phyloP scores from a whole-genome alignment of 2,113 vertebrate genomes.

The Peromyscus leucopus region DNA sequence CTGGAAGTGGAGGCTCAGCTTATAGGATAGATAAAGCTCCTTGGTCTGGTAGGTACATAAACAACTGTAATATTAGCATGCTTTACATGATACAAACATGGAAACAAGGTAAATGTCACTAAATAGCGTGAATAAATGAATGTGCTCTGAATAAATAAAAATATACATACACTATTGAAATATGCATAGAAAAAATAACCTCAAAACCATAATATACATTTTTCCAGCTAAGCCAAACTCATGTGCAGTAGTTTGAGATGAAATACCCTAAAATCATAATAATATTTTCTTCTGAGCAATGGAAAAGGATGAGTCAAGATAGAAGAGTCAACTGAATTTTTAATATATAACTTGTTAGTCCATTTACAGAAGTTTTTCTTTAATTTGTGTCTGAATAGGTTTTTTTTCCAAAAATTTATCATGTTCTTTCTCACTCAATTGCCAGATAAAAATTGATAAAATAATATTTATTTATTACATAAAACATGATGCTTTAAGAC shows the following conservation, averaged over 20 bases:
- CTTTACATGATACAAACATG: not conserved
- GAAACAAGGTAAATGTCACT: not conserved
- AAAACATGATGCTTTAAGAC: not conserved
- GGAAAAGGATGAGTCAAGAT: not conserved
- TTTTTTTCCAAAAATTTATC: not conserved
- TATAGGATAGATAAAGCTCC: not conserved
- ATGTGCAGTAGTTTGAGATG: not conserved
- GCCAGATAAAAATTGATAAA: not conserved
- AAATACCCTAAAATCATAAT: not conserved
- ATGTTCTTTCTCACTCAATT: not conserved
- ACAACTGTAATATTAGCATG: not conserved
- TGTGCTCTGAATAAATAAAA: not conserved
- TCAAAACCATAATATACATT: not conserved
- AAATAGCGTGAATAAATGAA: not conserved
- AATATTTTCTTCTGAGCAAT: not conserved
- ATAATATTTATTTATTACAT: not conserved
- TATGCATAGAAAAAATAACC: not conserved
- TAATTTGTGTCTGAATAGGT: not conserved
- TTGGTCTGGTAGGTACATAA: accelerated
- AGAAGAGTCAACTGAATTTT: not conserved
- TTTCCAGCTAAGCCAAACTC: not conserved
- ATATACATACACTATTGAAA: not conserved
- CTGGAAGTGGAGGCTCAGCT: not conserved
- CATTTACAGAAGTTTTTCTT: not conserved
- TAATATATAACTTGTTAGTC: not conserved